phyloP scores from a whole-genome alignment of 2,113 vertebrate genomes.

The Pseudopipra pipra region DNA sequence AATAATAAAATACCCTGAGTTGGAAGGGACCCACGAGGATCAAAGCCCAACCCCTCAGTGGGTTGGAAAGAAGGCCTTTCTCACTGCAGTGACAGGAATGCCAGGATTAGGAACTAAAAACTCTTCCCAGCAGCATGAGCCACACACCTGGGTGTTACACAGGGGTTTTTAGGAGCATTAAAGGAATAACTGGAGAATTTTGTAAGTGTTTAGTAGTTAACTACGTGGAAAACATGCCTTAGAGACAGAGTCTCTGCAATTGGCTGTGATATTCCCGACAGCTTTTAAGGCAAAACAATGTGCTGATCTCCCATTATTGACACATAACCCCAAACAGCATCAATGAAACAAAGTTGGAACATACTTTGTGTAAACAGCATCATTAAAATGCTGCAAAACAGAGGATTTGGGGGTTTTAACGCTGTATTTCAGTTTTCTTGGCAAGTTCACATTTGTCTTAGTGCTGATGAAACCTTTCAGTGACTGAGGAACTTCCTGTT shows the following conservation, averaged over 20 bases:
- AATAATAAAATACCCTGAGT: rapidly evolving
- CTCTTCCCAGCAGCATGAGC: rapidly evolving
- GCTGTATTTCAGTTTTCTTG: rapidly evolving
- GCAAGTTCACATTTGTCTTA: too few species aligned
- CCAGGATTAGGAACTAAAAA: rapidly evolving
- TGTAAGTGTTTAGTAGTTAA: not conserved
- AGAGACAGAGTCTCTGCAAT: not conserved
- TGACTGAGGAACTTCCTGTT: not conserved
- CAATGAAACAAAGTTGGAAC: rapidly evolving
- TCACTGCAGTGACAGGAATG: rapidly evolving
- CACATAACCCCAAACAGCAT: rapidly evolving
- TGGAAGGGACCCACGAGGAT: not conserved
- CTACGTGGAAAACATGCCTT: rapidly evolving
- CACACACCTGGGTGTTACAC: rapidly evolving
- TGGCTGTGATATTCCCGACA: not conserved
- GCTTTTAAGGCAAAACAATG: rapidly evolving
- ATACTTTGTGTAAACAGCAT: rapidly evolving
- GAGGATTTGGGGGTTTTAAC: rapidly evolving
- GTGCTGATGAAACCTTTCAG: rapidly evolving
- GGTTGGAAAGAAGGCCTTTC: not conserved
- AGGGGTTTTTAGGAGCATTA: not conserved
- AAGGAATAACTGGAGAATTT: not conserved
- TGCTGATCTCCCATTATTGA: rapidly evolving
- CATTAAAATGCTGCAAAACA: rapidly evolving
- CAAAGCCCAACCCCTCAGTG: not conserved